Conservation (phyloP, 1,140 invertebrate genomes). For the Grapholita molesta region DNA sequence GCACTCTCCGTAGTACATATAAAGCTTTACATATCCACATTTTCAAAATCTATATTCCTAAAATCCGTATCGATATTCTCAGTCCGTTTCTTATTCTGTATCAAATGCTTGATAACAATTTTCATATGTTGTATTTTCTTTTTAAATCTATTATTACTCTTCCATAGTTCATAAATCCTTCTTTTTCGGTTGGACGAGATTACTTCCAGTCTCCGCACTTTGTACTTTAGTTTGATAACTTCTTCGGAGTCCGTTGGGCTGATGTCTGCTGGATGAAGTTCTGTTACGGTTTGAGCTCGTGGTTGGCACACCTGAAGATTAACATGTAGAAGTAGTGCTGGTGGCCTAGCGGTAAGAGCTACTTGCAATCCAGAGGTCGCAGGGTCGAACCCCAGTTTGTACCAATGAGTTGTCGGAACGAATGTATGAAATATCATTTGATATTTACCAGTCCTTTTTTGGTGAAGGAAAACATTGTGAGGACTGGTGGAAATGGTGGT, state of each 20-base stretch:
- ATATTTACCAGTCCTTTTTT: too few relatives aligned
- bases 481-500: too few relatives aligned
- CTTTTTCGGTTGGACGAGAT: slow-evolving; percentile 49
- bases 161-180: slow-evolving; percentile 45
- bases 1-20: too few relatives aligned
- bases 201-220: slow-evolving; percentile 48
- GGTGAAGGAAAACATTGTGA: too few relatives aligned
- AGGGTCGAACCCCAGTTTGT: too few relatives aligned
- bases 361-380: too few relatives aligned
- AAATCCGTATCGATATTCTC: neutral
- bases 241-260: slow-evolving; percentile 45
- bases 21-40: neutral
- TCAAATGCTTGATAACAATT: slow-evolving; percentile 47
- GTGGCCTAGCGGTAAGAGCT: too few relatives aligned
- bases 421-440: too few relatives aligned
- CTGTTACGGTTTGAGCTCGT: slow-evolving; percentile 44
- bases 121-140: slow-evolving; percentile 48
- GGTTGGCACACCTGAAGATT: slow-evolving; percentile 48
- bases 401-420: too few relatives aligned
- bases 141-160: slow-evolving; percentile 34
- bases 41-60: neutral
- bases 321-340: neutral
- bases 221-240: slow-evolving; percentile 51
- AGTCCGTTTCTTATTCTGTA: slow-evolving; percentile 29
- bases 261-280: slow-evolving; percentile 36